These are phyloP conservation scores for Drosophila erecta DNA, from an alignment of 1,140 invertebrate genomes.

Conservation along the genomic window DNA sequence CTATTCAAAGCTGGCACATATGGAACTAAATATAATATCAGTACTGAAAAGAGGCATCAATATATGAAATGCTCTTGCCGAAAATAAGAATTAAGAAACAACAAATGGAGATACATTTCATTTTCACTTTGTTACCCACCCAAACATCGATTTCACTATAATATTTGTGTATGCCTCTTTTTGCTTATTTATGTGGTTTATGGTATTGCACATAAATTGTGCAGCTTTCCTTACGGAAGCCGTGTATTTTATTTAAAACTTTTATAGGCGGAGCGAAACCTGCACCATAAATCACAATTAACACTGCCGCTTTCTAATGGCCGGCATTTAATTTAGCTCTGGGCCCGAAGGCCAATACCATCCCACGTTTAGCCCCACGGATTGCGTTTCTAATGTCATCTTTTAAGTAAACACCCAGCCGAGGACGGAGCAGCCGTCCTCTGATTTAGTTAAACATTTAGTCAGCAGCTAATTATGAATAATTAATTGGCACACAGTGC, in stretches of 20 bases:
- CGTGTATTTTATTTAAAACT: slow-evolving; percentile 18
- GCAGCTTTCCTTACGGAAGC: not conserved
- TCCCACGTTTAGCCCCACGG: slow-evolving; percentile 22
- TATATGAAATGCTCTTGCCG: too few species aligned
- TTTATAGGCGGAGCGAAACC: slow-evolving; percentile 10
- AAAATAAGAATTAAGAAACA: not conserved
- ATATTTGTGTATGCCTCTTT: too few species aligned
- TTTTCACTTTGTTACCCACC: not conserved
- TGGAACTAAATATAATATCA: too few species aligned
- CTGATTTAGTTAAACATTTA: slow-evolving; percentile 75
- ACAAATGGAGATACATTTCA: not conserved
- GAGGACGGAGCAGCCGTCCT: slow-evolving; percentile 27
- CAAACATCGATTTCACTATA: not conserved
- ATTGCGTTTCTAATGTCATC: slow-evolving; percentile 37
- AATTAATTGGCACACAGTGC: slow-evolving; percentile 62
- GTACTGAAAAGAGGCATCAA: too few species aligned
- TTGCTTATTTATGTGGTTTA: not conserved
- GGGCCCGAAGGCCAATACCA: slow-evolving; percentile 38
- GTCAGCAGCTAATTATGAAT: slow-evolving; percentile 73
- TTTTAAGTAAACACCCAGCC: slow-evolving; percentile 48
- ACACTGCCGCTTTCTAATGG: slow-evolving; percentile 43
- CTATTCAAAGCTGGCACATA: too few species aligned
- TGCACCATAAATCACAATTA: slow-evolving; percentile 65
- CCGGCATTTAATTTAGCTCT: slow-evolving; percentile 54
- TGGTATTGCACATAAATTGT: not conserved